Conservation (phyloP, 30 jellyfish, hydroid and myxozoan species). For the Aurelia aurita complex sp. Pacific region DNA sequence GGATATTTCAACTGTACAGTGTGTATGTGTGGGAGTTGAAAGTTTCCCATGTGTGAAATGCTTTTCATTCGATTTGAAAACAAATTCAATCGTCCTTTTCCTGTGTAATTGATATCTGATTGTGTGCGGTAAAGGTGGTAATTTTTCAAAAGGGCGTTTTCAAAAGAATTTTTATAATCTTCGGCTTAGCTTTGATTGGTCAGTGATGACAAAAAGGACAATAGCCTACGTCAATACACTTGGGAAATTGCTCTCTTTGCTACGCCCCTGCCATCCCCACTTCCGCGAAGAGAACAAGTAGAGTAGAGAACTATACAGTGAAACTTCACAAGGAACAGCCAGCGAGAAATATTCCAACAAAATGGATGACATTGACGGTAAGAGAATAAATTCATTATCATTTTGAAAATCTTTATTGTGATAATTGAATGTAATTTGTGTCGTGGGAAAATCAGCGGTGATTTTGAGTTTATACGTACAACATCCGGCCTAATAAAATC, state of each 20-base stretch:
- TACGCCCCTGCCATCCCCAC: conserved; percentile 35
- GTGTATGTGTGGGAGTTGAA: too few species aligned
- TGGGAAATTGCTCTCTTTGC: conserved; percentile 1
- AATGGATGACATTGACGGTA: too few species aligned
- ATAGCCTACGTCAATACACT: neutral
- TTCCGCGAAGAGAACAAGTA: conserved; percentile 1
- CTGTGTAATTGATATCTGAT: neutral
- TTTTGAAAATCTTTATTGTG: too few species aligned
- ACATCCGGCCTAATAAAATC: too few species aligned
- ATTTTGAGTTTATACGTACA: too few species aligned
- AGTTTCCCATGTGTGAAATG: too few species aligned
- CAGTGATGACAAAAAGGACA: conserved; percentile 2
- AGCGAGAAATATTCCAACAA: too few species aligned
- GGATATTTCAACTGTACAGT: too few species aligned
- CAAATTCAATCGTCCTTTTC: too few species aligned
- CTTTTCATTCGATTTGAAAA: too few species aligned
- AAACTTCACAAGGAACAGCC: neutral
- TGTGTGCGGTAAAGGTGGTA: conserved; percentile 10
- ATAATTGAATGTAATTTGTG: too few species aligned
- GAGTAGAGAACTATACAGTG: neutral
- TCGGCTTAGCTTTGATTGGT: neutral
- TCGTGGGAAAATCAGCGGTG: neutral
- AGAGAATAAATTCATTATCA: too few species aligned
- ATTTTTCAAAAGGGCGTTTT: conserved; percentile 7
- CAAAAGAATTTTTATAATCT: neutral